Base-by-base conservation (phyloP, 2,888 invertebrate species). In the Leucoptera coffeella region DNA sequence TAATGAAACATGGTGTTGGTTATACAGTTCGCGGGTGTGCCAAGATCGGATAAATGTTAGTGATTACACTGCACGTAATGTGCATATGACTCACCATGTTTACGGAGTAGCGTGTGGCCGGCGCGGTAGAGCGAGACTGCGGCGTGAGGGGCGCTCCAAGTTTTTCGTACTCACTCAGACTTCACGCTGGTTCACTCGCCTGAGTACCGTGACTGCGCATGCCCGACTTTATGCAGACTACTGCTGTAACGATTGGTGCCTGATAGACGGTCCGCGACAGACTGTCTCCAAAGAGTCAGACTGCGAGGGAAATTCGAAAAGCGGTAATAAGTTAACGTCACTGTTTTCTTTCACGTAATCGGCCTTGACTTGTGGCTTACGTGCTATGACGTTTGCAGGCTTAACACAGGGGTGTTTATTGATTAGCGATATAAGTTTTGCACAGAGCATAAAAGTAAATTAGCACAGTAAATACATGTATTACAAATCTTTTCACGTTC, bases 11-110 rank as follows among this genome's bases (percentile, higher is more conserved):
- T n/a, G n/a, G n/a, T n/a, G n/a, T n/a, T n/a, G n/a, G n/a, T n/a
- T n/a, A n/a, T n/a, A n/a, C n/a, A n/a, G n/a, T n/a, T n/a, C n/a
- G n/a, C n/a, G n/a, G n/a, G n/a, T n/a, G 17, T 17, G 17, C 17
- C 9, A 17, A 7, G 6, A 10, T 10, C 5, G 8, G 6, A 22
- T 6, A 6, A 10, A 22, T 22, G 6, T 22, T 22, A 22, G 17
- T 9, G 17, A 17, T n/a, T n/a, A n/a, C n/a, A n/a, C n/a, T n/a
- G 58, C 60, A 58, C 51, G 53, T 47, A 45, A 38, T 45, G 45
- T n/a, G 49, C 38, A 50, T n/a, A 49, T 67, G 67, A 69, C 69
- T 69, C 69, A 69, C 69, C 69, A 69, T 69, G 59, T 61, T 50
- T 55, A 47, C 48, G 46, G 60, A 48, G 52, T 47, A 57, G 67